Percentiles rank a stretch among this genome's conserved stretches.
Conservation (phyloP, 2,888 invertebrate species). For the Campoplex nolae region DNA sequence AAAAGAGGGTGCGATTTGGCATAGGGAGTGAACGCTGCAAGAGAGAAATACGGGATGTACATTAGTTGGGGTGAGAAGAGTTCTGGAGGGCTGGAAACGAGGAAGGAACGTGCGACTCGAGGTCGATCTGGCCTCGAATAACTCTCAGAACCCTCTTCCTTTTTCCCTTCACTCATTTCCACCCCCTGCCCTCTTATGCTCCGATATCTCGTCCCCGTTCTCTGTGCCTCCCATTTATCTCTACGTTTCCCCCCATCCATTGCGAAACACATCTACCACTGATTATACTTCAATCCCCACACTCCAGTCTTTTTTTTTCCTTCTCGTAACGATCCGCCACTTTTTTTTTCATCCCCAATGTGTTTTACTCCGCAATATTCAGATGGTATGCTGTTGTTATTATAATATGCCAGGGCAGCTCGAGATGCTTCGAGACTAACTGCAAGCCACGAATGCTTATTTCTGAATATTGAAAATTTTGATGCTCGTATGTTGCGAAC, state of each 20-base stretch:
- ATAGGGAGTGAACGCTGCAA: slow-evolving; percentile 20
- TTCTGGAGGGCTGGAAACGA: slow-evolving; percentile 71
- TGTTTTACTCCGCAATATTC: slow-evolving; percentile 16
- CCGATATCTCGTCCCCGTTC: slow-evolving; percentile 15
- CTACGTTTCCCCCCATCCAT: slow-evolving; percentile 44
- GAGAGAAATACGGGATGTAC: slow-evolving; percentile 36
- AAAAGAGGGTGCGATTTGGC: slow-evolving; percentile 53
- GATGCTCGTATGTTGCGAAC: neutral
- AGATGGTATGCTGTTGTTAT: neutral
- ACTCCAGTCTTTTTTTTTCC: slow-evolving; percentile 23
- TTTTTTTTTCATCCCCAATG: slow-evolving; percentile 1
- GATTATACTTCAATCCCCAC: slow-evolving; percentile 31
- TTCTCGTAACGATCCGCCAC: slow-evolving; percentile 4
- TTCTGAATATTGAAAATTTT: neutral
- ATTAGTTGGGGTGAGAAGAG: slow-evolving; percentile 49
- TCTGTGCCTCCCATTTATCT: slow-evolving; percentile 36
- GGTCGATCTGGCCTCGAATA: slow-evolving; percentile 70
- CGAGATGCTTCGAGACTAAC: neutral
- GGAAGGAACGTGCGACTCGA: slow-evolving; percentile 69
- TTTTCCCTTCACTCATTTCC: slow-evolving; percentile 61
- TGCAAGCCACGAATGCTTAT: neutral
- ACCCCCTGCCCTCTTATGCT: slow-evolving; percentile 29
- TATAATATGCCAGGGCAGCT: neutral
- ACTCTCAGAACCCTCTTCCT: slow-evolving; percentile 43
- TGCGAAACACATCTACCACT: slow-evolving; percentile 27